A percentile compares a stretch with the other conserved stretches of the same genome.
Evolutionary conservation across 2,888 invertebrate genomes (phyloP).

Genomic region (Drosophila infuscata): DNA sequence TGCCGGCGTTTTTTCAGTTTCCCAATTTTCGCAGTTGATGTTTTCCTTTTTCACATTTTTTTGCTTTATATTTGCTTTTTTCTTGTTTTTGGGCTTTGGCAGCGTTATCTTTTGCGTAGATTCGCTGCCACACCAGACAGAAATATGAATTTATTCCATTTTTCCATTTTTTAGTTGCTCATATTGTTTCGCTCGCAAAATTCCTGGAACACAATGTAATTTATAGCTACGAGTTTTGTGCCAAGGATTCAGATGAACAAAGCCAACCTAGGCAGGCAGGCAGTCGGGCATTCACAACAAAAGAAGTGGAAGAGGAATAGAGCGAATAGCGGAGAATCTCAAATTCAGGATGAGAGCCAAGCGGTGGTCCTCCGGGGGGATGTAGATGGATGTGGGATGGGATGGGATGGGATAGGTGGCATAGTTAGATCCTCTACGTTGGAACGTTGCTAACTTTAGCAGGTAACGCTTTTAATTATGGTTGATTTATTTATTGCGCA

Average conservation of each 20-base stretch:
- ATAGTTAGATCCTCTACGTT: slow-evolving; percentile 8
- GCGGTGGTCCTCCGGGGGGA: background rate
- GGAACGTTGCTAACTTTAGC: slow-evolving; percentile 41
- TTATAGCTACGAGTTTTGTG: slow-evolving; percentile 66
- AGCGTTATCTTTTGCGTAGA: slow-evolving; percentile 62
- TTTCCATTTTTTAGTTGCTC: slow-evolving; percentile 44
- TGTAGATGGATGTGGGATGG: background rate
- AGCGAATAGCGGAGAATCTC: slow-evolving; percentile 5
- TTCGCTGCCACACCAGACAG: slow-evolving; percentile 51
- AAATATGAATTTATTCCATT: slow-evolving; percentile 63
- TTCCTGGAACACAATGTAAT: slow-evolving; percentile 71
- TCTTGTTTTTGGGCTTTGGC: slow-evolving; percentile 28
- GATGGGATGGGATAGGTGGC: background rate
- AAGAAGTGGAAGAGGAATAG: background rate
- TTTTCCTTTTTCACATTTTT: slow-evolving; percentile 19
- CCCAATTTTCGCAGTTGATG: slow-evolving; percentile 4
- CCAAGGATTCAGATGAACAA: slow-evolving; percentile 46
- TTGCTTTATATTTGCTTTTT: background rate
- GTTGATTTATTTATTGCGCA: slow-evolving; percentile 75
- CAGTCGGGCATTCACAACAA: background rate
- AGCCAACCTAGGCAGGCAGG: background rate
- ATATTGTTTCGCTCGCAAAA: slow-evolving; percentile 44
- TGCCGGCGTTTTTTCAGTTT: slow-evolving; percentile 24
- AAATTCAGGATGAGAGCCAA: slow-evolving; percentile 29
- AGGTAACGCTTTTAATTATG: slow-evolving; percentile 69